Evolutionary conservation across 2,113 vertebrate genomes (phyloP).

Genomic region (Scomber scombrus): DNA sequence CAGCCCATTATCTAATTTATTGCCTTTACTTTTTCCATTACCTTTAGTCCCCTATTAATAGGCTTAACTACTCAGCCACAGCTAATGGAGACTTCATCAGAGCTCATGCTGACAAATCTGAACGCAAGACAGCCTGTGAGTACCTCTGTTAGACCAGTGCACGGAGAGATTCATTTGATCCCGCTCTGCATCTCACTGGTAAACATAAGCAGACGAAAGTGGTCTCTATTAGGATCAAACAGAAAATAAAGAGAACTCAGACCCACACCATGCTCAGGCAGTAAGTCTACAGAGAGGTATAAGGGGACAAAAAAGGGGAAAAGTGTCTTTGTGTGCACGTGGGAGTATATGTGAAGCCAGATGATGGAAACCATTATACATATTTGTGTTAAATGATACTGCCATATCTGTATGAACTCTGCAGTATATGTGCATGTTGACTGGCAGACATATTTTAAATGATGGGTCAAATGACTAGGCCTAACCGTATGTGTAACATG

Average conservation of each 20-base stretch:
- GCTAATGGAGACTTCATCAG: slow-evolving; percentile 54
- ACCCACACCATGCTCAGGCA: slow-evolving; percentile 43
- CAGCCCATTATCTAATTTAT: slow-evolving; percentile 4
- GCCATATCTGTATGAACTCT: not conserved
- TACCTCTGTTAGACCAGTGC: slow-evolving; percentile 19
- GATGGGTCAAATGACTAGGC: no score
- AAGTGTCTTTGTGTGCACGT: not conserved
- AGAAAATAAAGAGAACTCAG: slow-evolving; percentile 60
- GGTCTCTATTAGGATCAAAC: slow-evolving; percentile 51
- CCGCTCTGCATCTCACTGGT: slow-evolving; percentile 40
- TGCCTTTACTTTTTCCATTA: slow-evolving; percentile 46
- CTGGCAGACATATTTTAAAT: no score
- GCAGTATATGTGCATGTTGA: not conserved
- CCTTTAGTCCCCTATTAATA: slow-evolving; percentile 30
- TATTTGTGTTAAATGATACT: not conserved
- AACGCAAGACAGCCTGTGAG: slow-evolving; percentile 22
- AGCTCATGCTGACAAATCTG: slow-evolving; percentile 54
- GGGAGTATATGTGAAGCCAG: not conserved
- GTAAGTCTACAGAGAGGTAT: not conserved
- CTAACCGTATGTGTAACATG: no score
- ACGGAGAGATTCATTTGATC: slow-evolving; percentile 53
- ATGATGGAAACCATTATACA: not conserved
- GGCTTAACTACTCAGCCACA: slow-evolving; percentile 25
- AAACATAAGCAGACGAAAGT: slow-evolving; percentile 57
- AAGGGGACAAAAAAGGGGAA: not conserved